Evolutionary conservation across 2,888 invertebrate genomes (phyloP), one percentile per base, ranked within the genome.

Genomic region (Synergus gifuensis): DNA sequence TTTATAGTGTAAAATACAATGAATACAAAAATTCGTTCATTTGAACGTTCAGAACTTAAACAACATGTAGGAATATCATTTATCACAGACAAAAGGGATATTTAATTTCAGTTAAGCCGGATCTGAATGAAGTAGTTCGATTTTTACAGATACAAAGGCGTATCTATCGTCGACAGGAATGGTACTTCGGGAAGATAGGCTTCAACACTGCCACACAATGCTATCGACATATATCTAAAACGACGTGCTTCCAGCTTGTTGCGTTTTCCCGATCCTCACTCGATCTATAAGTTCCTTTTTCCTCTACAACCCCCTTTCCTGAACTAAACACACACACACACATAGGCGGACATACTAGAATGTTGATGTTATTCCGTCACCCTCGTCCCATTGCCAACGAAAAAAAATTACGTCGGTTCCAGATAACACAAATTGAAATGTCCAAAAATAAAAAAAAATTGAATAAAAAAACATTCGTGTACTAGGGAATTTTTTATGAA

Each of bases 211-310:
- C 2, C 44, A 12, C 83, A 85, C 85, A 84, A 84, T 85, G 82
- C 84, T 85, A 87, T 86, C 87, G 46, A 67, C 67, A 46, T 67
- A 22, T 46, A 46, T 67, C 67, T 46, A 67, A 67, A 67, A 28
- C 85, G 80, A 81, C 82, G 85, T 85, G 86, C 86, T 87, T 87
- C 86, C 85, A 85, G 86, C 86, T 86, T 86, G 86, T 87, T 87
- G 86, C 86, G 80, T 86, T 85, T 86, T 86, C 83, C 85, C 85
- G 79, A 83, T 83, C 81, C 82, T 78, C 81, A 80, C 81, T 22
- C 22, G 22, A 22, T 83, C 18, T 64, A 64, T 67, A 67, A 67
- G 67, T 67, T 67, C 67, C 44, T 67, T 67, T 54, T 42, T 63
- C 78, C 49, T 73, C 62, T 54, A 14, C 76, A 77, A 73, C 46